Evolutionary conservation across 1,140 invertebrate species (phyloP).

Genomic region (Solenopsis invicta): DNA sequence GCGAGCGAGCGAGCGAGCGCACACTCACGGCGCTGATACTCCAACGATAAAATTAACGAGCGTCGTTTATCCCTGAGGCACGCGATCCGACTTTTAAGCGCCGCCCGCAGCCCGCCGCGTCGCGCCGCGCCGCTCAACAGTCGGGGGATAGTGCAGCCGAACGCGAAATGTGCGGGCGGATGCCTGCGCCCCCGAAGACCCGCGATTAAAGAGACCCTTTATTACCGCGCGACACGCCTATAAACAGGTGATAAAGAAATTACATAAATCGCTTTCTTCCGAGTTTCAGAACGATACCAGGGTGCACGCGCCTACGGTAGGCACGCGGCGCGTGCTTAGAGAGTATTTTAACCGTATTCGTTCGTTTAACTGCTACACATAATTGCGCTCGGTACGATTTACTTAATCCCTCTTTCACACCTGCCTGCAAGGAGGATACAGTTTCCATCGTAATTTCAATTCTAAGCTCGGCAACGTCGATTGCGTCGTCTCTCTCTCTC

Average conservation of each 20-base stretch:
- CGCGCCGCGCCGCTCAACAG: not conserved
- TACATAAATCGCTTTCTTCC: conserved; percentile 16
- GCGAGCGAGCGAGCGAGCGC: not conserved
- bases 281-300: not conserved
- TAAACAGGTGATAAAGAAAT: conserved; percentile 35
- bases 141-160: not conserved
- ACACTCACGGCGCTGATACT: conserved; percentile 28
- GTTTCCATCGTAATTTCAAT: conserved; percentile 25
- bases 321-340: conserved; percentile 12
- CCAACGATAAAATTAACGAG: conserved; percentile 55
- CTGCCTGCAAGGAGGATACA: not conserved
- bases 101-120: too few species aligned
- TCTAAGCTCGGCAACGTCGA: not conserved
- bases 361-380: conserved; percentile 35
- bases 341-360: conserved; percentile 20
- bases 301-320: not conserved
- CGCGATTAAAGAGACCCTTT: conserved; percentile 22
- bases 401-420: conserved; percentile 43
- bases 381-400: conserved; percentile 44
- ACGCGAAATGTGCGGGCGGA: conserved; percentile 4
- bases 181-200: not conserved
- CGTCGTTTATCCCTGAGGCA: conserved; percentile 39
- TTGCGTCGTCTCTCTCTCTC: not conserved
- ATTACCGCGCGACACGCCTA: conserved; percentile 30
- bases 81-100: conserved; percentile 53